phyloP scores from a whole-genome alignment of 1,140 invertebrate genomes.

The Heliconius hewitsoni region DNA sequence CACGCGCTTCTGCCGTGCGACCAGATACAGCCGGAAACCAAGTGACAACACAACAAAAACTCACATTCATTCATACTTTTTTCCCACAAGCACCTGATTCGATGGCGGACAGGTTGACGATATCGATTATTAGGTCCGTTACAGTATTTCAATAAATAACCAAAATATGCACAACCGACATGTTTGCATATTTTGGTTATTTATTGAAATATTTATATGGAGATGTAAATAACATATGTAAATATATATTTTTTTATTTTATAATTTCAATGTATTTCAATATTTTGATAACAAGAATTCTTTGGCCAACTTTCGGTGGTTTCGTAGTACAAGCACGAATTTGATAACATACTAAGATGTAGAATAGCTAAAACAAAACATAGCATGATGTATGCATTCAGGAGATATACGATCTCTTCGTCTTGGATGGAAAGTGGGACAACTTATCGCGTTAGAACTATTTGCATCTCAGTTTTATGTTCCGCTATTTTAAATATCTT shows the following conservation, averaged over 20 bases:
- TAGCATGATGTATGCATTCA: constrained; percentile 47
- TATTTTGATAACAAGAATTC: not conserved
- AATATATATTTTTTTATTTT: not conserved
- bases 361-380: constrained; percentile 42
- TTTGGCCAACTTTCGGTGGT: not conserved
- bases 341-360: constrained; percentile 42
- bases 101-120: constrained; percentile 57
- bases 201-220: not conserved
- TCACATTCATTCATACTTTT: constrained; percentile 74
- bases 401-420: constrained; percentile 46
- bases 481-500: constrained; percentile 33
- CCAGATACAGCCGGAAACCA: constrained; percentile 68
- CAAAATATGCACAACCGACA: too few relatives aligned
- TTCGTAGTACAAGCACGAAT: constrained; percentile 39
- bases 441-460: constrained; percentile 45
- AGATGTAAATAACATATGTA: too few relatives aligned
- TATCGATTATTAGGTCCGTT: constrained; percentile 55
- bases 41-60: constrained; percentile 78
- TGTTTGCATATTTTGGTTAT: constrained; percentile 16
- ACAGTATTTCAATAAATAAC: constrained; percentile 20
- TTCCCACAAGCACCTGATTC: constrained; percentile 55
- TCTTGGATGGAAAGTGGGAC: constrained; percentile 47
- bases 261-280: not conserved
- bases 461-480: constrained; percentile 45
- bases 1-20: constrained; percentile 69